Evolutionary conservation across 1,140 invertebrate species (phyloP).

Genomic region (Diachasmimorpha longicaudata): DNA sequence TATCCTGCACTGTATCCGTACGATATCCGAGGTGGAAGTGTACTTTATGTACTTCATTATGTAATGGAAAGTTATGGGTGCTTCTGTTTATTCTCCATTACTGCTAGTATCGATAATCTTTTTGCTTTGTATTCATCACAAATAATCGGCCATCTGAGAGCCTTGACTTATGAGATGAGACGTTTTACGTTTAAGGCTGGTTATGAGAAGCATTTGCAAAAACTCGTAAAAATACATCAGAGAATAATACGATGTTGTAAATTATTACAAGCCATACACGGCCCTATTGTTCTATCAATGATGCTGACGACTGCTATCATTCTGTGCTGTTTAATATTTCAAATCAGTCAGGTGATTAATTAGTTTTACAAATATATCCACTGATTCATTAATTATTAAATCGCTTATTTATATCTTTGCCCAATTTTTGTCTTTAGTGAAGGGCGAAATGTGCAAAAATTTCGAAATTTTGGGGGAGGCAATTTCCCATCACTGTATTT

Average conservation of each 20-base stretch:
- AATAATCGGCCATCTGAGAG: neutral
- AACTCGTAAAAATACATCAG: neutral
- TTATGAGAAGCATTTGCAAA: neutral
- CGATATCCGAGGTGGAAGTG: neutral
- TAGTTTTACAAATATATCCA: neutral
- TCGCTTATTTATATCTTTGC: no score
- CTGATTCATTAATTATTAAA: no score
- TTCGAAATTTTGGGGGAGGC: no score
- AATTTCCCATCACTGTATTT: neutral
- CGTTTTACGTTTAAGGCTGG: neutral
- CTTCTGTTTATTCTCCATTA: neutral
- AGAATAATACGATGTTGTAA: neutral
- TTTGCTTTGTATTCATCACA: neutral
- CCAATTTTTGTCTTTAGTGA: no score
- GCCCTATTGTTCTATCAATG: slow-evolving; percentile 8
- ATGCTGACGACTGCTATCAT: slow-evolving; percentile 9
- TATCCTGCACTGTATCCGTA: slow-evolving; percentile 16
- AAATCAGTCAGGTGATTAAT: slow-evolving; percentile 12
- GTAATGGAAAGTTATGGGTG: neutral
- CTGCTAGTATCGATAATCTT: neutral
- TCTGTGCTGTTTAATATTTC: slow-evolving; percentile 12
- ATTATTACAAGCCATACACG: neutral
- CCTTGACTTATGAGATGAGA: neutral
- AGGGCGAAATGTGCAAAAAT: no score
- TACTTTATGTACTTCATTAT: neutral